phyloP scores from a whole-genome alignment of 1,140 invertebrate genomes.

The Helicorthomorpha holstii region DNA sequence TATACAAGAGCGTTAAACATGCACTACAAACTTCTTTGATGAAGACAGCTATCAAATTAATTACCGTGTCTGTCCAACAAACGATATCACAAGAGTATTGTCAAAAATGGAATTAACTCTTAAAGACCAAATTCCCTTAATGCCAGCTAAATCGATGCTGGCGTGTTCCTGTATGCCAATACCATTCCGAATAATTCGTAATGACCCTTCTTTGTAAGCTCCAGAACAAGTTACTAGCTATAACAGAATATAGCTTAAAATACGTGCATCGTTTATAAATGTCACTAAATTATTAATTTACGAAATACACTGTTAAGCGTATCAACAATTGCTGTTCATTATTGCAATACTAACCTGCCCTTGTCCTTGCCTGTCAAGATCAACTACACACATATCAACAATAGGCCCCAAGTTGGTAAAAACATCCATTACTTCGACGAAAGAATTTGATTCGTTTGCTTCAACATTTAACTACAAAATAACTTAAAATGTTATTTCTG shows the following conservation, averaged over 20 bases:
- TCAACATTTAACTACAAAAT: slow-evolving; percentile 47
- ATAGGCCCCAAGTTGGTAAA: slow-evolving; percentile 96
- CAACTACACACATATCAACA: slow-evolving; percentile 93
- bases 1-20: slow-evolving; percentile 3
- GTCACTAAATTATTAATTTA: too few species aligned
- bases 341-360: slow-evolving; percentile 62
- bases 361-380: slow-evolving; percentile 90
- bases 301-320: too few species aligned
- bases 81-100: slow-evolving; percentile 79
- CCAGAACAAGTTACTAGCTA: slow-evolving; percentile 88
- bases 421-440: slow-evolving; percentile 85
- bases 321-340: too few species aligned
- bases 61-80: slow-evolving; percentile 78
- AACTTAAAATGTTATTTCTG: not conserved
- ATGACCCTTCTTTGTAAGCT: slow-evolving; percentile 90
- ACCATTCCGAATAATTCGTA: slow-evolving; percentile 91
- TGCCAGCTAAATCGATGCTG: slow-evolving; percentile 86
- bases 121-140: slow-evolving; percentile 93
- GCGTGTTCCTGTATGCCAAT: slow-evolving; percentile 97
- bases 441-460: slow-evolving; percentile 68
- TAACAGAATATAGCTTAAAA: slow-evolving; percentile 13
- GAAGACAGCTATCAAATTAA: not conserved
- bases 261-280: too few species aligned
- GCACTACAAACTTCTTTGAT: slow-evolving; percentile 8
- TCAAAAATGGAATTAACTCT: slow-evolving; percentile 54